These are phyloP conservation scores for Cosmorhoe ocellata DNA, from an alignment of 2,888 invertebrate species.

Conservation along the genomic window DNA sequence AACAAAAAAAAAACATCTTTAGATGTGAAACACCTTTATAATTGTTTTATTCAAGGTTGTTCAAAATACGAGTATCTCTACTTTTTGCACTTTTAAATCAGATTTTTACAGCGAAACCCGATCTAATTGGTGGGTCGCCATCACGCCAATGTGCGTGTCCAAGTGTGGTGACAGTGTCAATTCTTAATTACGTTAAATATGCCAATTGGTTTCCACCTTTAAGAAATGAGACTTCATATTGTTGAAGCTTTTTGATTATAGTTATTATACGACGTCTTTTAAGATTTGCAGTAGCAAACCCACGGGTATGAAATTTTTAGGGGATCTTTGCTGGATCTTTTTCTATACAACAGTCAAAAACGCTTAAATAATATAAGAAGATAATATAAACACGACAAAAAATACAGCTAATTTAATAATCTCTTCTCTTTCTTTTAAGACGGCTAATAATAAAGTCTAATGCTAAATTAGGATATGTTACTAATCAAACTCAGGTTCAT, in stretches of 20 bases:
- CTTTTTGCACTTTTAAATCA: conserved; percentile 21
- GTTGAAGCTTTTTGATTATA: conserved; percentile 2
- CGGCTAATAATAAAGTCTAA: too few relatives aligned
- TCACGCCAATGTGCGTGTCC: conserved; percentile 63
- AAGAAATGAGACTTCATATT: conserved; percentile 20
- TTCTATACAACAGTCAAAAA: too few relatives aligned
- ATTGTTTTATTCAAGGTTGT: conserved; percentile 10
- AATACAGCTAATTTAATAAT: too few relatives aligned
- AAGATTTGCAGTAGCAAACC: too few relatives aligned
- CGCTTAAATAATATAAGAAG: too few relatives aligned
- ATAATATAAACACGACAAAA: too few relatives aligned
- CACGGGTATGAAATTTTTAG: too few relatives aligned
- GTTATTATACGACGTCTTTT: neutral
- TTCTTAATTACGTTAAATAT: conserved; percentile 62
- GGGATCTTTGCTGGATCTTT: too few relatives aligned
- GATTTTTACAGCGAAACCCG: conserved; percentile 49
- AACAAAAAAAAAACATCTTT: neutral
- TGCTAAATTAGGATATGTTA: too few relatives aligned
- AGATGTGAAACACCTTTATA: neutral
- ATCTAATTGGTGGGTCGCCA: conserved; percentile 55
- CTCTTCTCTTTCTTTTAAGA: too few relatives aligned
- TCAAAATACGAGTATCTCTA: conserved; percentile 9
- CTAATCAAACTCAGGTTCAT: too few relatives aligned
- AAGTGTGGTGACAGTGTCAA: conserved; percentile 59
- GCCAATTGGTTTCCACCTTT: conserved; percentile 44